A percentile compares a stretch with the other conserved stretches of the same genome.
These are phyloP conservation scores for Atrina japonica DNA, from an alignment of 2,888 invertebrate species.

Conservation along the genomic window DNA sequence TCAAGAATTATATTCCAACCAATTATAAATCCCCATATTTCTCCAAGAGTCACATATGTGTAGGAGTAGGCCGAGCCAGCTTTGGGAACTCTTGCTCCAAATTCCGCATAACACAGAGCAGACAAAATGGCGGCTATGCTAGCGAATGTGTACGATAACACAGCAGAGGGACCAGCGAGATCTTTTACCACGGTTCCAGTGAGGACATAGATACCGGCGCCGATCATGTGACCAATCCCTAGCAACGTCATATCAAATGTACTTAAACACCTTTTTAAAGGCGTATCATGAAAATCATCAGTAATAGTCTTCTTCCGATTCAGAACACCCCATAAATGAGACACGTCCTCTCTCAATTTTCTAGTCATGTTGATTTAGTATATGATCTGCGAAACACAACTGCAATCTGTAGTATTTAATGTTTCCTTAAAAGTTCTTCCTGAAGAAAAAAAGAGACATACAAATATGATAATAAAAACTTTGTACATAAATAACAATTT, in stretches of 20 bases:
- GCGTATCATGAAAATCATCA: slow-evolving; percentile 71
- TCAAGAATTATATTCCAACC: slow-evolving; percentile 91
- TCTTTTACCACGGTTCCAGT: slow-evolving; percentile 86
- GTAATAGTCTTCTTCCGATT: slow-evolving; percentile 73
- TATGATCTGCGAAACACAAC: too few relatives aligned
- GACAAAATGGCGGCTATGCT: slow-evolving; percentile 78
- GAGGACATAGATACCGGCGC: slow-evolving; percentile 98
- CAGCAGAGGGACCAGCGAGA: slow-evolving; percentile 78
- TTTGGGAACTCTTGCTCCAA: slow-evolving; percentile 78
- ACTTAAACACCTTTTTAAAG: slow-evolving; percentile 86
- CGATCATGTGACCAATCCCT: slow-evolving; percentile 97
- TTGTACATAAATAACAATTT: too few relatives aligned
- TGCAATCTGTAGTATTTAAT: too few relatives aligned
- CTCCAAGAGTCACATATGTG: slow-evolving; percentile 95
- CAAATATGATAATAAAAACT: too few relatives aligned
- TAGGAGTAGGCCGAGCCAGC: slow-evolving; percentile 93
- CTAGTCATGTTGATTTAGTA: too few relatives aligned
- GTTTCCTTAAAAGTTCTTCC: too few relatives aligned
- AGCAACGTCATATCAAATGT: slow-evolving; percentile 93
- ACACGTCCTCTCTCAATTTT: background rate
- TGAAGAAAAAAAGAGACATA: too few relatives aligned
- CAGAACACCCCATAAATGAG: slow-evolving; percentile 55
- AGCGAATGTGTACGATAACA: slow-evolving; percentile 86
- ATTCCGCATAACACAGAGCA: slow-evolving; percentile 82
- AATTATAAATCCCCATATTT: slow-evolving; percentile 92